These are phyloP conservation scores for Cheilinus undulatus DNA, from an alignment of 2,113 vertebrate genomes.

Conservation along the genomic window DNA sequence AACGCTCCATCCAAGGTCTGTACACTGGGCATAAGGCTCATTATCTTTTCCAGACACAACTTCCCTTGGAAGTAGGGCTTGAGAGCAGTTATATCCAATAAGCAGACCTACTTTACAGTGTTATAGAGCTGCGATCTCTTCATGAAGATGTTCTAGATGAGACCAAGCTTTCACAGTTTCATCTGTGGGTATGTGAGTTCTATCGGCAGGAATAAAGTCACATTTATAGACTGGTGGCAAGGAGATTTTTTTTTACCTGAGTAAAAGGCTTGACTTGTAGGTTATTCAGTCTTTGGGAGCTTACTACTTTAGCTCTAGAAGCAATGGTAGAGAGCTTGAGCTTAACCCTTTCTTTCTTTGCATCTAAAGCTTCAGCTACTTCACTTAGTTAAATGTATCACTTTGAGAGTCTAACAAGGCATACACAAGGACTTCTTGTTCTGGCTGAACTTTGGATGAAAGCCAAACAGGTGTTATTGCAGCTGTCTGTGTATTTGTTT, in stretches of 20 bases:
- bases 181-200: conserved; percentile 43
- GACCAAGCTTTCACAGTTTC: conserved; percentile 14
- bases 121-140: conserved; percentile 32
- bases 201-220: conserved; percentile 41
- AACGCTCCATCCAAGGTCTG: conserved; percentile 37
- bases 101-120: conserved; percentile 37
- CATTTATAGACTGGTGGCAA: conserved; percentile 27
- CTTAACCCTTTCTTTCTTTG: conserved; percentile 16
- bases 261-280: conserved; percentile 44
- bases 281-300: neutral
- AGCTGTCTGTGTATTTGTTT: conserved; percentile 7
- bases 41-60: conserved; percentile 27
- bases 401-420: neutral
- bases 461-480: conserved; percentile 4
- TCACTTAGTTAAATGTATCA: conserved; percentile 5
- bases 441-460: neutral
- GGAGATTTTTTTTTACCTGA: conserved; percentile 18
- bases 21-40: conserved; percentile 6
- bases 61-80: conserved; percentile 31
- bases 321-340: conserved; percentile 29
- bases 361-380: conserved; percentile 9
- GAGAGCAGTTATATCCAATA: conserved; percentile 46
- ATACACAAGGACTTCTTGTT: neutral
- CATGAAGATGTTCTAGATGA: conserved; percentile 39
- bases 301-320: conserved; percentile 23